These are phyloP conservation scores for Varanus komodoensis DNA, from an alignment of 2,113 vertebrate species.

Conservation along the genomic window DNA sequence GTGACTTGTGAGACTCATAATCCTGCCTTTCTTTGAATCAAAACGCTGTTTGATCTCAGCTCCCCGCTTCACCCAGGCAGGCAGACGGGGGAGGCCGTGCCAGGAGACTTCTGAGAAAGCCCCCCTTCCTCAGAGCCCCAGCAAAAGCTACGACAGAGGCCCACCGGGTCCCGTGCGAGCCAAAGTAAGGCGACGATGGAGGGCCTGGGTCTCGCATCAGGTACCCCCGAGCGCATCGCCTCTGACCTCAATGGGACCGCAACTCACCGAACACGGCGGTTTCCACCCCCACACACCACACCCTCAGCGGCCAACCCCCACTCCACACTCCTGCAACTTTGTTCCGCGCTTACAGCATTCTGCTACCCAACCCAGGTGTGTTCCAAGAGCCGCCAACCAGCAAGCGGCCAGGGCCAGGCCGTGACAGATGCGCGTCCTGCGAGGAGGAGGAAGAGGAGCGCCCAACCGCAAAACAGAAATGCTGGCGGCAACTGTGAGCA, in stretches of 20 bases:
- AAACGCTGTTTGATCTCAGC: not conserved
- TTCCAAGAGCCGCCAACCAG: not conserved
- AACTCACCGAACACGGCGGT: not conserved
- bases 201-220: constrained; percentile 14
- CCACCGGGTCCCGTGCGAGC: not conserved
- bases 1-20: no score
- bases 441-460: no score
- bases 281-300: not conserved
- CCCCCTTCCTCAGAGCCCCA: not conserved
- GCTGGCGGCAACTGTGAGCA: no score
- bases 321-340: not conserved
- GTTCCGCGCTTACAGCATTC: not conserved
- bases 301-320: not conserved
- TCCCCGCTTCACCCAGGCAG: not conserved
- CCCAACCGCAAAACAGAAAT: no score
- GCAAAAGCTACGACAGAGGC: not conserved
- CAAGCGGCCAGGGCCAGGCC: not conserved
- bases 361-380: not conserved
- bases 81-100: not conserved
- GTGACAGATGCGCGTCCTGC: no score
- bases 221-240: not conserved
- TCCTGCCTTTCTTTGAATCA: not conserved
- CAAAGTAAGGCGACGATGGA: not conserved
- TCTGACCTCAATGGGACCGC: not conserved
- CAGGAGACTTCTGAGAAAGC: not conserved